Percentiles rank a stretch among this genome's conserved stretches.
phyloP scores from a whole-genome alignment of 2,888 invertebrate species.

The Lepas anatifera region DNA sequence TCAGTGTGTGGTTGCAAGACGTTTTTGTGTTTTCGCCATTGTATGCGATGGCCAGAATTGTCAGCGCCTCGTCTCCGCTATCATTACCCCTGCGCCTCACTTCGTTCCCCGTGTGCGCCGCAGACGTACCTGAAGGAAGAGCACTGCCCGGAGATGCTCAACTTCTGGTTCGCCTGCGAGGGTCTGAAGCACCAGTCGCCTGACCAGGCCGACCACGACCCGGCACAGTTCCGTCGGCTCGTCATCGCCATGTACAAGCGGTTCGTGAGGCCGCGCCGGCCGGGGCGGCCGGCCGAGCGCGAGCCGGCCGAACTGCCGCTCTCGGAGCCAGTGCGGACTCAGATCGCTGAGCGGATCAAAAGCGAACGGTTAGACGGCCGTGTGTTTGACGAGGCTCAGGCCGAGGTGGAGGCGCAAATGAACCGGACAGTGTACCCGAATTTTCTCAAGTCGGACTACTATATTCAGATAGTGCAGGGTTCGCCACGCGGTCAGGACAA shows the following conservation, averaged over 20 bases:
- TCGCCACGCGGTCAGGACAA: constrained; percentile 16
- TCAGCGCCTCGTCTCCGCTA: no score
- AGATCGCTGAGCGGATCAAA: constrained; percentile 8
- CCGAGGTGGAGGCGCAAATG: constrained; percentile 68
- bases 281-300: neutral
- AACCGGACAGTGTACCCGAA: constrained; percentile 79
- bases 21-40: no score
- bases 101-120: no score
- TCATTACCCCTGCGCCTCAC: no score
- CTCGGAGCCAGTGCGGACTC: neutral
- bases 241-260: constrained; percentile 1
- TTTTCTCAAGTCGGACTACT: constrained; percentile 84
- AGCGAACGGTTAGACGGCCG: neutral
- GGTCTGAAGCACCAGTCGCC: constrained; percentile 48
- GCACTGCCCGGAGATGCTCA: constrained; percentile 24
- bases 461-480: constrained; percentile 44
- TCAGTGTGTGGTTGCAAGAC: no score
- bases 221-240: constrained; percentile 45
- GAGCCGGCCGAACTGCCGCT: neutral
- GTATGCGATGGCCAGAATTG: no score
- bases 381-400: constrained; percentile 65
- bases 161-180: constrained; percentile 87
- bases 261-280: neutral
- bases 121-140: constrained; percentile 22
- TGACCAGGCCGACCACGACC: constrained; percentile 39